These are phyloP conservation scores for Habropoda laboriosa DNA, from an alignment of 1,140 invertebrate genomes.

Conservation along the genomic window DNA sequence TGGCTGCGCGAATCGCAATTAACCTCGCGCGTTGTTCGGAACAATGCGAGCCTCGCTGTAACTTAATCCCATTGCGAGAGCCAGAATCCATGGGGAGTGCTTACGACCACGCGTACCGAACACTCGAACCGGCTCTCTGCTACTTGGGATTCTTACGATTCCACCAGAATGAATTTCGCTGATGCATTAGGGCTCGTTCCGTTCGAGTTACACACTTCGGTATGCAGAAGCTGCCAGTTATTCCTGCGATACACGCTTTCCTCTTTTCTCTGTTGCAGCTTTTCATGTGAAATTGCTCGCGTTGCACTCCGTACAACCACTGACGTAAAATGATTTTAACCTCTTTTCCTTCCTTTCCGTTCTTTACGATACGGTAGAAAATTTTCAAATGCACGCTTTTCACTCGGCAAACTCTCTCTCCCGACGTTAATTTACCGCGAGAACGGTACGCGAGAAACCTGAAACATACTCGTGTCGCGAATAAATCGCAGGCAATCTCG, in stretches of 20 bases:
- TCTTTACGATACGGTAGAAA: too few species aligned
- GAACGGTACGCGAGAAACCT: too few species aligned
- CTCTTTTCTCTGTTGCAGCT: too few species aligned
- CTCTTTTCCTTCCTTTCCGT: too few species aligned
- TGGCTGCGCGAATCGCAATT: conserved; percentile 53
- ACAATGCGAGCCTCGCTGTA: conserved; percentile 13
- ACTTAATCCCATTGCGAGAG: conserved; percentile 4
- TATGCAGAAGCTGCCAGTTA: too few species aligned
- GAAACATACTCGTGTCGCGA: too few species aligned
- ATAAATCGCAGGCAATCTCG: too few species aligned
- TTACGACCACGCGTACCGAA: neutral
- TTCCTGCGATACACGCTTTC: too few species aligned
- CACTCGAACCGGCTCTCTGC: neutral
- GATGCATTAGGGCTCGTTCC: neutral
- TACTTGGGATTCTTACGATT: neutral
- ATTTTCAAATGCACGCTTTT: neutral
- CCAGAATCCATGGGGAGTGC: neutral
- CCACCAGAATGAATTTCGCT: neutral
- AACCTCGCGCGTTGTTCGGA: conserved; percentile 30
- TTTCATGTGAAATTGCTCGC: neutral
- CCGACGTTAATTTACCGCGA: too few species aligned
- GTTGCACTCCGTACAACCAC: too few species aligned
- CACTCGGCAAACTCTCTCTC: neutral
- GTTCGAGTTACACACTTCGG: neutral
- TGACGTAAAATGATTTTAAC: too few species aligned